phyloP scores from a whole-genome alignment of 2,797 vertebrate species.

The Aulostomus chinensis region DNA sequence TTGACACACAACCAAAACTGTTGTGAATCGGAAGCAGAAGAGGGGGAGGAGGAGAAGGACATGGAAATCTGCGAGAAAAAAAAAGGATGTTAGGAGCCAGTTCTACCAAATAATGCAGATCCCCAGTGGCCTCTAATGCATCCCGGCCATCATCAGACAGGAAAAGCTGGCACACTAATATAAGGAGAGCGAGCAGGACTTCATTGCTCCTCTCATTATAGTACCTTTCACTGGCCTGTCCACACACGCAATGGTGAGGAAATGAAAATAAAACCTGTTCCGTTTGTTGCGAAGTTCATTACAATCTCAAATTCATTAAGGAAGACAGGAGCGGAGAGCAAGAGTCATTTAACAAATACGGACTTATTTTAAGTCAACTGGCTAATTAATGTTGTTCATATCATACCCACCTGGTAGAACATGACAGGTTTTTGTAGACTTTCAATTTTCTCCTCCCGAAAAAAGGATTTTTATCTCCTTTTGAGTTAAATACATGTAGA shows the following conservation, averaged over 20 bases:
- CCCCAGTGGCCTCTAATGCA: constrained; percentile 33
- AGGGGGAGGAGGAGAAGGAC: constrained; percentile 13
- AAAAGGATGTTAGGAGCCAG: constrained; percentile 12
- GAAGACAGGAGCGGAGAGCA: constrained; percentile 41
- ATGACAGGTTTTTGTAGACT: constrained; percentile 11
- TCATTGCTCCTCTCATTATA: constrained; percentile 28
- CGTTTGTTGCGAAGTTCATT: constrained; percentile 58
- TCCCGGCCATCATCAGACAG: constrained; percentile 42
- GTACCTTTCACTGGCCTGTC: constrained; percentile 23
- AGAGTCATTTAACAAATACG: constrained; percentile 44
- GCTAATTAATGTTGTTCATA: constrained; percentile 43
- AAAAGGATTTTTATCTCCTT: no score
- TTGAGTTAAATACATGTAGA: no score
- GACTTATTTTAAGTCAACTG: constrained; percentile 42
- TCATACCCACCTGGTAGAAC: constrained; percentile 5
- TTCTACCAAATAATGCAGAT: constrained; percentile 39
- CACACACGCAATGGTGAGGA: constrained; percentile 29
- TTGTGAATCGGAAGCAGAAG: constrained; percentile 29
- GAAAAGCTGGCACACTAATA: constrained; percentile 32
- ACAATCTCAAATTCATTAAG: constrained; percentile 56
- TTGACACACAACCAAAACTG: background rate
- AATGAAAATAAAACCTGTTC: constrained; percentile 40
- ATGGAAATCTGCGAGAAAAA: constrained; percentile 11
- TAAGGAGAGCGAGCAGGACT: constrained; percentile 19
- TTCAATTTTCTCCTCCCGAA: no score